Evolutionary conservation across 2,888 invertebrate species (phyloP), one percentile per base, ranked within the genome.

Genomic region (Platycheirus albimanus): DNA sequence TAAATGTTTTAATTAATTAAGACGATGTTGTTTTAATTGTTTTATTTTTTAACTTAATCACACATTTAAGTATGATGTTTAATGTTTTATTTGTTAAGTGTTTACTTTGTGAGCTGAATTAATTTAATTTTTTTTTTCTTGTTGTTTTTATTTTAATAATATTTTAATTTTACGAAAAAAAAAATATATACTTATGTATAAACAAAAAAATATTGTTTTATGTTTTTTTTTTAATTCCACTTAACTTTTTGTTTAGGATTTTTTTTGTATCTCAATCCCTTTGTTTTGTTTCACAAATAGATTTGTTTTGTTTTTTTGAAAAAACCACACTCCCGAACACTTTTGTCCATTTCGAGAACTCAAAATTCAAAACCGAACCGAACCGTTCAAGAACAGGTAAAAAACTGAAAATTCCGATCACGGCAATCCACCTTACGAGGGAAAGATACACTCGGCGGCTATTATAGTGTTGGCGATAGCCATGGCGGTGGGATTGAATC

Each of bases 381-480:
- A 56, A 74, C 83, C 70, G 78, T 56, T 64, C 84, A 83, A 85
- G 72, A 80, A 72, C 86, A 86, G 79, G 86, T 86, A 85, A 85
- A 85, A 81, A 83, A 86, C 84, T 86, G 79, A 85, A 66, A 58
- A 74, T 33, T 72, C 54, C 56, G 38, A 61, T 15, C 17, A 43
- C 61, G 30, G 33, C 51, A 47, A 66, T 76, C 84, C 77, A 83
- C 79, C 74, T 79, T 77, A 56, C 63, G 63, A 51, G 56, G 63
- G 33, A 56, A 74, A 38, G 54, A 61, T 36, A 38, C 30, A 41
- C n/a, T 13, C 3, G 5, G 1, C 13, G 13, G 4, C 13, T 41
- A 41, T n/a, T 13, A 13, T n/a, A n/a, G n/a, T 13, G 38, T 45
- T 24, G 24, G 24, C n/a, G 24, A 24, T 24, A n/a, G n/a, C n/a